Evolutionary conservation across 2,888 invertebrate genomes (phyloP).

Genomic region (Chelonus formosanus): DNA sequence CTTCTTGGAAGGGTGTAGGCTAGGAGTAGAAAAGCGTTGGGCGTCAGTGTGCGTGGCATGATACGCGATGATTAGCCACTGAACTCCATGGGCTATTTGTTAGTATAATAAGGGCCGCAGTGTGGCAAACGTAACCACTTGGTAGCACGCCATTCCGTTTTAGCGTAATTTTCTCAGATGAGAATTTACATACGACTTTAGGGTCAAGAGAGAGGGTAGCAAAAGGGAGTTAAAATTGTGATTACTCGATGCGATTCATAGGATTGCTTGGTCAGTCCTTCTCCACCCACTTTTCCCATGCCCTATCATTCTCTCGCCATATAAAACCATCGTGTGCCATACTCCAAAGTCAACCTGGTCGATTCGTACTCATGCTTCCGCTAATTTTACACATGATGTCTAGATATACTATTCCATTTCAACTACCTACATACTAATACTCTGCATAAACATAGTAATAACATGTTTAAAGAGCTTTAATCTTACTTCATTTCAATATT

Average conservation of each 20-base stretch:
- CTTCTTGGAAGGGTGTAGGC: constrained; percentile 4
- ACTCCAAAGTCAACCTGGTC: constrained; percentile 22
- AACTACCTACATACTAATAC: constrained; percentile 3
- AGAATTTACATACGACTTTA: constrained; percentile 60
- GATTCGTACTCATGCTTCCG: constrained; percentile 40
- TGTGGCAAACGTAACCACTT: constrained; percentile 63
- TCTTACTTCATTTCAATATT: constrained; percentile 1
- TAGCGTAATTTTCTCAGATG: constrained; percentile 64
- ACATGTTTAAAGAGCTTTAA: constrained; percentile 11
- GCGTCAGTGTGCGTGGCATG: constrained; percentile 54
- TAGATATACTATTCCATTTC: constrained; percentile 35
- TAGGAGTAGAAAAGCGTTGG: constrained; percentile 29
- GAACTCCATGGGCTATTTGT: constrained; percentile 64
- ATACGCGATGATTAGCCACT: constrained; percentile 64
- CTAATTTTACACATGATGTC: constrained; percentile 43
- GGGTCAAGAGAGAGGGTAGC: constrained; percentile 34
- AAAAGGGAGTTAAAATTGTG: constrained; percentile 20
- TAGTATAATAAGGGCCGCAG: constrained; percentile 64
- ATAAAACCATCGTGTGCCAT: background rate
- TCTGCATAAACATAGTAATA: constrained; percentile 9
- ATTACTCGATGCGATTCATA: constrained; percentile 29
- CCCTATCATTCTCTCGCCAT: constrained; percentile 26
- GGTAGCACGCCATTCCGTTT: constrained; percentile 64
- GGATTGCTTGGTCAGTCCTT: constrained; percentile 18
- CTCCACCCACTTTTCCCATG: constrained; percentile 16